A percentile compares a stretch with the other conserved stretches of the same genome.
These are phyloP conservation scores for Helogale parvula DNA, from an alignment of 2,113 vertebrate genomes.

Conservation along the genomic window DNA sequence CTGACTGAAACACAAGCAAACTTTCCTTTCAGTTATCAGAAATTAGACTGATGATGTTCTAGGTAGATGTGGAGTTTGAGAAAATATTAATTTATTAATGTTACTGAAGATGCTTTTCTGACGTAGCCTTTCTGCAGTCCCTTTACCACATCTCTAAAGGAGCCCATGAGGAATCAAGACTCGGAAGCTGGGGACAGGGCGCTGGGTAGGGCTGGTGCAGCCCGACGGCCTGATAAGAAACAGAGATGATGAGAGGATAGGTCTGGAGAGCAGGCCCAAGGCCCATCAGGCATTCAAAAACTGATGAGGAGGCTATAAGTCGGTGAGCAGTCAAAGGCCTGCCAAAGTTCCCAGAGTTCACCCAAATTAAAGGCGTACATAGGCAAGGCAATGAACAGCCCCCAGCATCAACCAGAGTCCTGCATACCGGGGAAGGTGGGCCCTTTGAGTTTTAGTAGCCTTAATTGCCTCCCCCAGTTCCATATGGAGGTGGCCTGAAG, in stretches of 20 bases:
- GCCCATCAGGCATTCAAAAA: neutral
- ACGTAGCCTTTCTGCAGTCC: neutral
- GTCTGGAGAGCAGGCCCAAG: neutral
- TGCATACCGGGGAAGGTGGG: neutral
- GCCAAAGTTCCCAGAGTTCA: neutral
- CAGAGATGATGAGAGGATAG: neutral
- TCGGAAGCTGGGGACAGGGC: neutral
- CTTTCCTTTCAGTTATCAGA: neutral
- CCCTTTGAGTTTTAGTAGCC: neutral
- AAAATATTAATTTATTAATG: neutral
- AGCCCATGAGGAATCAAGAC: neutral
- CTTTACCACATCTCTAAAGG: neutral
- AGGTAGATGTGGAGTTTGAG: neutral
- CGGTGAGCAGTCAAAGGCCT: neutral
- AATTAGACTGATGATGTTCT: neutral
- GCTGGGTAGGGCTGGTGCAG: neutral
- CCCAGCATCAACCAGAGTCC: neutral
- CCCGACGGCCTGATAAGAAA: neutral
- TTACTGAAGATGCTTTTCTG: neutral
- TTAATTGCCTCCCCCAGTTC: neutral
- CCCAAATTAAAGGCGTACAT: neutral
- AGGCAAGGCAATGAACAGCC: neutral
- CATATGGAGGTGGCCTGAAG: neutral
- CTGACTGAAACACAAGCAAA: neutral
- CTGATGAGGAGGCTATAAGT: neutral